Evolutionary conservation across 2,797 vertebrate genomes (phyloP), one percentile per base, ranked within the genome.

Genomic region (Anomalospiza imberbis): DNA sequence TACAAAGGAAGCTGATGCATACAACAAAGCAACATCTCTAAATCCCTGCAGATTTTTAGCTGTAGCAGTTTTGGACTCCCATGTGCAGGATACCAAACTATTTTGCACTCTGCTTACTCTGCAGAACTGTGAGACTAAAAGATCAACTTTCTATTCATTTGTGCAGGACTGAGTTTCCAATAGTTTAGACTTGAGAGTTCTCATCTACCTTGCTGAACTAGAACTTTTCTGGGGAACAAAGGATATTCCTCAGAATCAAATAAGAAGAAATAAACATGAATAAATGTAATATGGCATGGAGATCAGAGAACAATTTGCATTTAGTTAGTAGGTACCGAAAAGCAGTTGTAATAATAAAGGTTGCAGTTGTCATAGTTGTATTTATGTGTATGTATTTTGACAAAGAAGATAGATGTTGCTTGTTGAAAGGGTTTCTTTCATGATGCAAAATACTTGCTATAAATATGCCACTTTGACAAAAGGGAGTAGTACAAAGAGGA

Each of bases 401-500:
- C 71, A 78, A 83, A 38, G 61, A 80, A 51, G 17, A 57, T 80
- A 54, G 47, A 79, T 76, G 22, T 45, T 94, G 24, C 44, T 82
- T 84, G 19, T 76, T 82, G 62, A 76, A 91, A 90, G 60, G n/a
- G 20, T 67, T 92, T 92, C n/a, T 92, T 88, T 86, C 48, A 0
- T 75, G 48, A 40, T 88, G 85, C 34, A 58, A 82, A 93, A 85
- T 70, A 34, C 79, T 92, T 90, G 70, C 85, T 91, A 67, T 88
- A 91, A 96, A 94, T 84, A 85, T 76, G 62, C 55, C 70, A 70
- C 28, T 89, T 81, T 84, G 85, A 94, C 82, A 84, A 92, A 96
- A 92, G 82, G 42, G 68, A 85, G 8, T 60, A 80, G n/a, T 71
- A 80, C 0, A 2, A 77, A 40, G 62, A 78, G 38, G n/a, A 83